Percentiles rank a stretch among this genome's conserved stretches.
Evolutionary conservation across 2,888 invertebrate genomes (phyloP).

Genomic region (Rhopalosiphum nymphaeae): DNA sequence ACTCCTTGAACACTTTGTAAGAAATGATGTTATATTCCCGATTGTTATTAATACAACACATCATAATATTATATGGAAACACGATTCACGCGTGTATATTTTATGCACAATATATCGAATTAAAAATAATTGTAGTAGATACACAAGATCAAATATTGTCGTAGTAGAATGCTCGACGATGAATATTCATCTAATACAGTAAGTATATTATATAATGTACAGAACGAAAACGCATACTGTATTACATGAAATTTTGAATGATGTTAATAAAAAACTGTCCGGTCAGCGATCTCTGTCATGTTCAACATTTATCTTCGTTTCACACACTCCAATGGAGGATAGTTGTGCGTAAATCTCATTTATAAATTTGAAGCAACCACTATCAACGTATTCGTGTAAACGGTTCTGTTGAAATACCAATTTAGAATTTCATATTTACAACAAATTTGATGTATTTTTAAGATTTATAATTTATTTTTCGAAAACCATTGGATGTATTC

Average conservation of each 20-base stretch:
- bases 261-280: background rate
- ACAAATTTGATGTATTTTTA: background rate
- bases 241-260: background rate
- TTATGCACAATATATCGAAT: background rate
- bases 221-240: background rate
- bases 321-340: background rate
- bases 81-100: background rate
- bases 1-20: background rate
- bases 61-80: background rate
- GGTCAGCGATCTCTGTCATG: background rate
- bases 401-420: background rate
- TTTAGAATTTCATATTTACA: background rate
- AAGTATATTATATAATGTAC: background rate
- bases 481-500: background rate
- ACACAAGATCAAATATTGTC: background rate
- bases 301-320: background rate
- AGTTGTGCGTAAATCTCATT: background rate
- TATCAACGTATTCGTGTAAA: background rate
- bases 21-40: background rate
- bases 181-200: background rate
- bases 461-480: background rate
- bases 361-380: background rate
- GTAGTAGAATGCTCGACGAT: background rate
- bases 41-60: background rate
- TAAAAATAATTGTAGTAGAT: background rate